phyloP scores from a whole-genome alignment of 2,797 vertebrate species.

The Phoebastria nigripes region DNA sequence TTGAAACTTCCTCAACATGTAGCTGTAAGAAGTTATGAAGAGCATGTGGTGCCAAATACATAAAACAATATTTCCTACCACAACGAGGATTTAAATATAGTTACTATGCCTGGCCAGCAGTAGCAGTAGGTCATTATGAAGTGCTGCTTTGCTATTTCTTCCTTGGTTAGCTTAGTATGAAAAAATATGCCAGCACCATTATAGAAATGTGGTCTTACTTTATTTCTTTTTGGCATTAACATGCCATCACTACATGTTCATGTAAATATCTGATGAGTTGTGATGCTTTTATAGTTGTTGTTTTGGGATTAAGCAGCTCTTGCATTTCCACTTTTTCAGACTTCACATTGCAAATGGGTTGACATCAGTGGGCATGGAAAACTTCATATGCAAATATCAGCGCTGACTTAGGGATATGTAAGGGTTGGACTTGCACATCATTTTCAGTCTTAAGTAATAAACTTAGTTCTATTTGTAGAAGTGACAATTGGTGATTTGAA shows the following conservation, averaged over 20 bases:
- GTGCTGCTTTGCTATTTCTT: conserved; percentile 32
- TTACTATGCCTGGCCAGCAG: conserved; percentile 34
- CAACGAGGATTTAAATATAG: conserved; percentile 39
- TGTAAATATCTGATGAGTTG: neutral
- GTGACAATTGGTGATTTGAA: neutral
- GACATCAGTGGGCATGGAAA: neutral
- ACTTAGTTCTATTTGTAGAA: neutral
- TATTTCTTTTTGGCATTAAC: neutral
- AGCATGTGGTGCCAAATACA: conserved; percentile 40
- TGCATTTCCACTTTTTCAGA: neutral
- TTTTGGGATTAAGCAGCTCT: neutral
- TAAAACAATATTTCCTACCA: conserved; percentile 59
- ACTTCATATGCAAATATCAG: neutral
- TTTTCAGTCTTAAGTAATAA: conserved; percentile 18
- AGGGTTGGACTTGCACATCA: neutral
- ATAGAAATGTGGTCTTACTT: neutral
- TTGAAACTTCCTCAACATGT: conserved; percentile 42
- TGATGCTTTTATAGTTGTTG: neutral
- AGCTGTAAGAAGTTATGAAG: conserved; percentile 42
- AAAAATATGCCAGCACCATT: neutral
- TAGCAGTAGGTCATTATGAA: conserved; percentile 49
- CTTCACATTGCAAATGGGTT: neutral
- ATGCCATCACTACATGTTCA: neutral
- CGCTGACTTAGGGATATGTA: neutral
- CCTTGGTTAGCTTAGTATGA: neutral